A percentile compares a stretch with the other conserved stretches of the same genome.
Evolutionary conservation across 2,888 invertebrate species (phyloP).

Genomic region (Prionchulus punctatus): DNA sequence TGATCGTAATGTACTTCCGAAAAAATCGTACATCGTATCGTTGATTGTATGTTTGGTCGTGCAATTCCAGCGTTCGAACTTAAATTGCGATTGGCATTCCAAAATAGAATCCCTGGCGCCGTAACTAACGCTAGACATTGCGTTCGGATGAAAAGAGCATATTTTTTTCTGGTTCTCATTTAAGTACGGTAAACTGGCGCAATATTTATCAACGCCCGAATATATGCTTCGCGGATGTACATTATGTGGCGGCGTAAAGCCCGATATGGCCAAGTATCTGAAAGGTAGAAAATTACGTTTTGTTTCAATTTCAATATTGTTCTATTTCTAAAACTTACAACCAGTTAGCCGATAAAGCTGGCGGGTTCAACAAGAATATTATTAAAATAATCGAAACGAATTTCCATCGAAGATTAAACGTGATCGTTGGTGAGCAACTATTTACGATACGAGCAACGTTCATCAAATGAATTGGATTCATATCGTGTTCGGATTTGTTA

Average conservation of each 20-base stretch:
- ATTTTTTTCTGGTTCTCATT: conserved; percentile 33
- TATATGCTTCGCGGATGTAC: background rate
- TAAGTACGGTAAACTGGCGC: background rate
- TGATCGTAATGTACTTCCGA: conserved; percentile 40
- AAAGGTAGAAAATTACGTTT: background rate
- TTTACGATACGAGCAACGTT: no score
- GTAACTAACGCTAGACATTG: conserved; percentile 41
- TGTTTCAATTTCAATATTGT: background rate
- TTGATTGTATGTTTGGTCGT: conserved; percentile 29
- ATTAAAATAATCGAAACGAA: no score
- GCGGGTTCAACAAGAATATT: no score
- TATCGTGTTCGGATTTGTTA: no score
- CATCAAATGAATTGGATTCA: no score
- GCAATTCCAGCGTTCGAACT: conserved; percentile 45
- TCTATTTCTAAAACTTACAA: background rate
- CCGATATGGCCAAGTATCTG: background rate
- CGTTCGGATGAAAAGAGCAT: conserved; percentile 40
- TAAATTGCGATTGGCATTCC: conserved; percentile 45
- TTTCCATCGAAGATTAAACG: no score
- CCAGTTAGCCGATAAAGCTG: no score
- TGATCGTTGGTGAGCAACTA: no score
- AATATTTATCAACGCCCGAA: background rate
- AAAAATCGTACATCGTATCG: conserved; percentile 36
- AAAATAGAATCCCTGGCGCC: conserved; percentile 42
- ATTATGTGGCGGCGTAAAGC: background rate